Evolutionary conservation across 2,797 vertebrate species (phyloP).

Genomic region (Lepus oiostolus): DNA sequence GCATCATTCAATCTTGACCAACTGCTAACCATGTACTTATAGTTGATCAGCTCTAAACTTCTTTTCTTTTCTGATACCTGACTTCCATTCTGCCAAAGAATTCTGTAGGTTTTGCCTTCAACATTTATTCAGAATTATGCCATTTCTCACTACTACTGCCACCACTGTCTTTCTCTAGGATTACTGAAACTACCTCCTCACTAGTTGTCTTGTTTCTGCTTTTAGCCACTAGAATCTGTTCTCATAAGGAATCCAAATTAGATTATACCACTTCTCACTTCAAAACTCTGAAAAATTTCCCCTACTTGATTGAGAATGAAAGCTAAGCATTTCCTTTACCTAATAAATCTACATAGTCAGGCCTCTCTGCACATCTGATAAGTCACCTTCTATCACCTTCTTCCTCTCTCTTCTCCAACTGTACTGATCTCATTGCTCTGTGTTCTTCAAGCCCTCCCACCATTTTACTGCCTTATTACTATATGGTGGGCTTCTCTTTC

Average conservation of each 20-base stretch:
- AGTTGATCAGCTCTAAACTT: not conserved
- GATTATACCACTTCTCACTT: not conserved
- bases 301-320: constrained; percentile 23
- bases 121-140: not conserved
- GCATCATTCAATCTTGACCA: not conserved
- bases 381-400: not conserved
- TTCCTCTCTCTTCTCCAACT: not conserved
- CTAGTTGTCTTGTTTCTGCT: not conserved
- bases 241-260: not conserved
- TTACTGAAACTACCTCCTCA: not conserved
- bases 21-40: not conserved
- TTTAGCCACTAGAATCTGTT: not conserved
- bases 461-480: not conserved
- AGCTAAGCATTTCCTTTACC: not conserved
- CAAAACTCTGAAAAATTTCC: not conserved
- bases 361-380: not conserved
- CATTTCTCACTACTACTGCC: not conserved
- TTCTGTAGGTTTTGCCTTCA: not conserved
- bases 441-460: not conserved
- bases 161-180: not conserved
- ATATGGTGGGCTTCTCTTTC: not conserved
- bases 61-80: not conserved
- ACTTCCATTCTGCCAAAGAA: not conserved
- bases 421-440: not conserved
- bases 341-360: not conserved